Evolutionary conservation across 2,888 invertebrate genomes (phyloP).

Genomic region (Cosmia pyralina): DNA sequence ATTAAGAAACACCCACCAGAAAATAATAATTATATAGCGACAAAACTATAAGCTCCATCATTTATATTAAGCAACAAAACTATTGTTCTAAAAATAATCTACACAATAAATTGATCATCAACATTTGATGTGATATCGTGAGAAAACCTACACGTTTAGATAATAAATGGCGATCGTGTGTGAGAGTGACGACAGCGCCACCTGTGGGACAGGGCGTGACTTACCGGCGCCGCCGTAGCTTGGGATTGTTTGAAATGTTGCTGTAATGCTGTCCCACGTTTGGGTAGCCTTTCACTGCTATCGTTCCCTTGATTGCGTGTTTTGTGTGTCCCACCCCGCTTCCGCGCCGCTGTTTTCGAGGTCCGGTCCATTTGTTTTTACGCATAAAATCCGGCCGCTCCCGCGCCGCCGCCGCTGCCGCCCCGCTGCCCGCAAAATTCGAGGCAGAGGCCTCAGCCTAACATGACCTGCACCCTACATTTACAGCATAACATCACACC

Average conservation of each 20-base stretch:
- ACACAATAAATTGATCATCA: constrained; percentile 53
- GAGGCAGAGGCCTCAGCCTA: too few relatives aligned
- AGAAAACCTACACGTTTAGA: constrained; percentile 57
- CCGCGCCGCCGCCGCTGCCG: too few relatives aligned
- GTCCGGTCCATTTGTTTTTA: too few relatives aligned
- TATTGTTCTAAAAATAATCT: constrained; percentile 54
- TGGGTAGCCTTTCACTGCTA: constrained; percentile 52
- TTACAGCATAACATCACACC: too few relatives aligned
- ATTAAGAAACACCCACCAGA: not conserved
- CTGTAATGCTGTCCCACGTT: constrained; percentile 40
- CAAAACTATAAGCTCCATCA: constrained; percentile 22
- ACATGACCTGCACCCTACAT: too few relatives aligned
- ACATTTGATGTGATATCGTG: constrained; percentile 50
- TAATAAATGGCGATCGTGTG: constrained; percentile 53
- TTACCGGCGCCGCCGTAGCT: constrained; percentile 27
- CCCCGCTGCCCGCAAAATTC: too few relatives aligned
- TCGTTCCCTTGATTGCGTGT: constrained; percentile 30
- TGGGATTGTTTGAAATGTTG: constrained; percentile 37
- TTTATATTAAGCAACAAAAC: constrained; percentile 49
- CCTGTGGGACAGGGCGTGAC: constrained; percentile 51
- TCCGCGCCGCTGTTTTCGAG: too few relatives aligned
- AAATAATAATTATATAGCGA: too few relatives aligned
- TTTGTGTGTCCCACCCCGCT: too few relatives aligned
- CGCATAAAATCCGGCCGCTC: too few relatives aligned
- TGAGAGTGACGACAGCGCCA: constrained; percentile 57